Conservation (phyloP, 2,797 vertebrate genomes). For the Leucoraja ocellata region DNA sequence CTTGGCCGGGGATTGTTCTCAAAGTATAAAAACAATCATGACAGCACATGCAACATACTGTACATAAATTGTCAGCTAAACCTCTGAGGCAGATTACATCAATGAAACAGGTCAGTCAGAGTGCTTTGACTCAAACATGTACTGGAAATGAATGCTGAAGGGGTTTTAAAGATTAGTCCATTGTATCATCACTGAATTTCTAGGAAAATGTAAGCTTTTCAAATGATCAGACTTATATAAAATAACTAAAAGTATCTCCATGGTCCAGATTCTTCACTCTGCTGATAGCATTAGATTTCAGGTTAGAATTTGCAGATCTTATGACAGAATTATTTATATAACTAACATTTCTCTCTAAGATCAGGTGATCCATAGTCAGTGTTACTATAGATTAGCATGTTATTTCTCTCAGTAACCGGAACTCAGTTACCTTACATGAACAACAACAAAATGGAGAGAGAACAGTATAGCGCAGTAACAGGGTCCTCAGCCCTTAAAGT, state of each 20-base stretch:
- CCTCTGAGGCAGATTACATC: slow-evolving; percentile 10
- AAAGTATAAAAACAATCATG: slow-evolving; percentile 30
- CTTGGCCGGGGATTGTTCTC: no score
- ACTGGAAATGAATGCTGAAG: slow-evolving; percentile 15
- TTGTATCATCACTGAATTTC: slow-evolving; percentile 13
- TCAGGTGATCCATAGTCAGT: neutral
- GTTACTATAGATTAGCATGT: neutral
- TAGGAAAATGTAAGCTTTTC: neutral
- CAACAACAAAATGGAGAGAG: no score
- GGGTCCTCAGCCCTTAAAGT: no score
- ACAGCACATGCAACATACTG: slow-evolving; percentile 15
- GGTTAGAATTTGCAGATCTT: neutral
- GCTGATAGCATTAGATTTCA: neutral
- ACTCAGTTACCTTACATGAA: neutral
- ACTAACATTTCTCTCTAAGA: neutral
- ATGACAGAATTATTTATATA: neutral
- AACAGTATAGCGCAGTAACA: no score
- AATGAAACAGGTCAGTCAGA: slow-evolving; percentile 20
- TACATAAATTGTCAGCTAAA: neutral
- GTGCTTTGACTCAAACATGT: slow-evolving; percentile 24
- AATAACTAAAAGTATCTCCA: neutral
- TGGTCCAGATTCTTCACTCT: neutral
- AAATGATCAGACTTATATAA: slow-evolving; percentile 2
- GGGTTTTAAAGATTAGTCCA: neutral
- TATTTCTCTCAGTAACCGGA: neutral